Base-by-base conservation (phyloP, 2,797 vertebrate genomes). In the Takifugu rubripes region DNA sequence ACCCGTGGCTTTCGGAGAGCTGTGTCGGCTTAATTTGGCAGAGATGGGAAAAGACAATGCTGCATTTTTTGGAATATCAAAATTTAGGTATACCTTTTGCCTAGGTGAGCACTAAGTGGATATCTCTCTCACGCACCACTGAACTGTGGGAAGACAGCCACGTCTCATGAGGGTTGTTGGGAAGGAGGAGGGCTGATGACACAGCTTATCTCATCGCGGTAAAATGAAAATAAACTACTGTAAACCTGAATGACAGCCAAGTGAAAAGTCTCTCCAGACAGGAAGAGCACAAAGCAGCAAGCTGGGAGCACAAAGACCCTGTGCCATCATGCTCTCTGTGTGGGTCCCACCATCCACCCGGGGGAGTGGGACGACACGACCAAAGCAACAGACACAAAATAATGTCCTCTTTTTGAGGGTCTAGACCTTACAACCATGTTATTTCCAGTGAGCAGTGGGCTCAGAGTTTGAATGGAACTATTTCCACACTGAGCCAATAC, bases 161-260 rank as follows among this genome's bases (percentile, higher is more conserved):
- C 66, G 61, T 66, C 81, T 71, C 84, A 86, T 81, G 81, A 71
- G 81, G 86, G 80, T 55, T 77, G 67, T 26, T 62, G 54, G 49
- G 61, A 44, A 54, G 57, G 67, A 60, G 65, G 31, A 45, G 53
- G 53, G 73, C 58, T 75, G 80, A 84, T 87, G 85, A 87, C 82
- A 82, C 79, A 72, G 75, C 67, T 70, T 70, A 86, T 85, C 82
- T 86, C 84, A 85, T 88, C 80, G 36, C 59, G 68, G 61, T 61
- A 81, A 84, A 88, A 88, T 85, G 82, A 86, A 88, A 89, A 85
- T 83, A 87, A 84, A 87, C 49, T 74, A 78, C 66, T 71, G 61
- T 75, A 81, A 85, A 79, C 49, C 64, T 55, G 71, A 83, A 75
- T 51, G 6, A 53, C 52, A 55, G 71, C 81, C 81, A 82, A 85